Percentiles rank a stretch among this genome's conserved stretches.
These are phyloP conservation scores for honey bee (Apis mellifera) DNA, from an alignment of 1,140 invertebrate genomes.

Conservation along the genomic window DNA sequence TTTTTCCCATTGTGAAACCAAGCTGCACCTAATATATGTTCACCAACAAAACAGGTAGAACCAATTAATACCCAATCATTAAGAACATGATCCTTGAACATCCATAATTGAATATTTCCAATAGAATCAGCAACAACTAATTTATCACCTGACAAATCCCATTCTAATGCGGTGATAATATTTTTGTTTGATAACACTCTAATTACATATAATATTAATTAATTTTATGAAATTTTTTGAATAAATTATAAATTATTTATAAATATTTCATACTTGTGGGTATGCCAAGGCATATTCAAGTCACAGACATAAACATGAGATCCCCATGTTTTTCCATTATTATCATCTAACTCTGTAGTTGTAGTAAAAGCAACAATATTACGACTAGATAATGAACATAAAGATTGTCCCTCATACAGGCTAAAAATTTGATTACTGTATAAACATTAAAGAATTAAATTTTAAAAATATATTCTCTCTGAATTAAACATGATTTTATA, in stretches of 20 bases:
- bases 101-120: slow-evolving; percentile 90
- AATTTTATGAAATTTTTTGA: neutral
- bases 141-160: slow-evolving; percentile 91
- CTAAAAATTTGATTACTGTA: slow-evolving; percentile 64
- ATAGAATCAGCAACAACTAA: slow-evolving; percentile 88
- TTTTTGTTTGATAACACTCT: slow-evolving; percentile 83
- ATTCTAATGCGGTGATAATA: slow-evolving; percentile 90
- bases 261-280: slow-evolving; percentile 85
- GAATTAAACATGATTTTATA: neutral
- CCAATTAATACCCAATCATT: slow-evolving; percentile 88
- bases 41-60: slow-evolving; percentile 84
- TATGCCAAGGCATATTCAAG: slow-evolving; percentile 92
- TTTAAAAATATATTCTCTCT: slow-evolving; percentile 9
- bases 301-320: slow-evolving; percentile 93
- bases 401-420: slow-evolving; percentile 79
- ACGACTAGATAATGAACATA: slow-evolving; percentile 88
- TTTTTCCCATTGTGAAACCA: slow-evolving; percentile 94
- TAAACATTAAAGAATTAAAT: slow-evolving; percentile 24
- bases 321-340: slow-evolving; percentile 85
- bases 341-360: slow-evolving; percentile 86
- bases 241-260: neutral
- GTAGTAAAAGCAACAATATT: slow-evolving; percentile 92
- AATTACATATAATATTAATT: slow-evolving; percentile 55
- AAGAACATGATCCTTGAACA: slow-evolving; percentile 88
- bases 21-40: slow-evolving; percentile 89